phyloP scores from a whole-genome alignment of 2,888 invertebrate genomes.

The Melinaea marsaeus region DNA sequence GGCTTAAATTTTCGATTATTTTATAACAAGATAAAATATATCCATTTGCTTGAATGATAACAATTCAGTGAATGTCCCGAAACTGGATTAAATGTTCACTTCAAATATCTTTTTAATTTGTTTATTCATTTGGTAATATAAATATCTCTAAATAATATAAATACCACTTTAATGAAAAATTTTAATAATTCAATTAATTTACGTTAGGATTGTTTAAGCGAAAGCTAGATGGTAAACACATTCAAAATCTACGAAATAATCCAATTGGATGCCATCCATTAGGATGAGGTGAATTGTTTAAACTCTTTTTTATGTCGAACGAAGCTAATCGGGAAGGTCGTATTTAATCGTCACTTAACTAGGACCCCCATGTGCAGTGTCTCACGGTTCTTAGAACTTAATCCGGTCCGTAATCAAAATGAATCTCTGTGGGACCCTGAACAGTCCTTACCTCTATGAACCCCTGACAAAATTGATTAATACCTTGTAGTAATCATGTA shows the following conservation, averaged over 20 bases:
- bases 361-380: constrained; percentile 40
- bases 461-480: constrained; percentile 35
- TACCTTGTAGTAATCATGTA: constrained; percentile 16
- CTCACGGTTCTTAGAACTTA: constrained; percentile 52
- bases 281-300: constrained; percentile 23
- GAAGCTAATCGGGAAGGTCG: constrained; percentile 30
- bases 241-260: neutral
- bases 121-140: too few relatives aligned
- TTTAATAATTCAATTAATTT: too few relatives aligned
- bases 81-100: too few relatives aligned
- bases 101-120: too few relatives aligned
- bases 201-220: too few relatives aligned
- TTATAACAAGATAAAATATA: too few relatives aligned
- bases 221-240: too few relatives aligned
- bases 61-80: too few relatives aligned
- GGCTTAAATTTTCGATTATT: too few relatives aligned
- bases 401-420: constrained; percentile 67
- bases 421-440: constrained; percentile 51
- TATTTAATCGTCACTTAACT: constrained; percentile 46
- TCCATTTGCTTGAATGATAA: too few relatives aligned
- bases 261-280: constrained; percentile 20
- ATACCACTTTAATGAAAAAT: too few relatives aligned
- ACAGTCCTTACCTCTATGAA: constrained; percentile 35
- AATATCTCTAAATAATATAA: too few relatives aligned
- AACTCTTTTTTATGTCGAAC: constrained; percentile 27